Evolutionary conservation across 2,797 vertebrate genomes (phyloP), one percentile per base, ranked within the genome.

Genomic region (Avahi laniger): DNA sequence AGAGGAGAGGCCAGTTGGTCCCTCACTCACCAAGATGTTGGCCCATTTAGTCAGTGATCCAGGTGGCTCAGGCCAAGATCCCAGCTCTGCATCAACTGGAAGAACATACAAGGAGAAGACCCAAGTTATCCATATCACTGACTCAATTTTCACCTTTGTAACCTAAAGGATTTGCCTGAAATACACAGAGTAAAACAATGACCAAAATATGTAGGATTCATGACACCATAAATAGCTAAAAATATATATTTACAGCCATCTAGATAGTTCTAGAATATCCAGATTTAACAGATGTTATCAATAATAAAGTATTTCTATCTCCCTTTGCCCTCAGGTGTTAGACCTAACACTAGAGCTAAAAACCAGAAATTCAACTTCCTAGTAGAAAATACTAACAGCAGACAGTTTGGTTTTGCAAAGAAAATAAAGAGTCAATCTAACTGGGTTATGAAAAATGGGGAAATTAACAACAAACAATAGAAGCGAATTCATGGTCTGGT

Each of bases 401-500:
- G 38, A 84, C 78, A 28, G 22, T 65, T 6, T n/a, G n/a, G 75
- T 87, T 92, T 91, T 67, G 69, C 43, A 57, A 76, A 93, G 84
- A 82, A 84, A 90, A 84, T 65, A 41, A 91, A 82, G 86, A 65
- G 7, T 72, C 30, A 35, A 50, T 87, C 50, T 50, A 93, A 94
- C 0, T 61, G 61, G 57, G 38, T 63, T 85, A 78, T 75, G 57
- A 87, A 95, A 92, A 91, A 88, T 30, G 63, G 38, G 54, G 43
- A 88, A 94, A 93, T 94, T 83, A 96, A 87, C 52, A 91, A 93
- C 50, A 92, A 97, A 93, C 87, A 97, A 95, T 67, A 93, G 70
- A 81, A 14, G 17, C 7, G 18, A 93, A 95, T 82, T 92, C 81
- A 79, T 22, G 48, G 84, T 72, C 89, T 95, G 48, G 72, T 78